These are phyloP conservation scores for Temnothorax rugatulus DNA, from an alignment of 2,888 invertebrate genomes.

Conservation along the genomic window DNA sequence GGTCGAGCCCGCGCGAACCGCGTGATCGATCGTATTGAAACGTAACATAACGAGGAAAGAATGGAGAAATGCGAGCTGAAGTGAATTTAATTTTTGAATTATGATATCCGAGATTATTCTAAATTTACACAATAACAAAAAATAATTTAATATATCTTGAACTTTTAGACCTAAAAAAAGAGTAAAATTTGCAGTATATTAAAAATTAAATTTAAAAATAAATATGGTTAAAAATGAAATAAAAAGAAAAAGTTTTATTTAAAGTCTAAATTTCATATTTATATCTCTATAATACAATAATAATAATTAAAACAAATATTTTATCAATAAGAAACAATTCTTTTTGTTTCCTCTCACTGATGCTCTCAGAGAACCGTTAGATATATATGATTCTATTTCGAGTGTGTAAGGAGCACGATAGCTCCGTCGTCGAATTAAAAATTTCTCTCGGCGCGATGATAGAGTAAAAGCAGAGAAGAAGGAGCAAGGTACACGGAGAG, in stretches of 20 bases:
- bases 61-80: not conserved
- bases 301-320: not conserved
- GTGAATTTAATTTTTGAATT: conserved; percentile 6
- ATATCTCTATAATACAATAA: not conserved
- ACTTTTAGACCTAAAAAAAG: not conserved
- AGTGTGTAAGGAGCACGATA: conserved; percentile 17
- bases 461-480: conserved; percentile 14
- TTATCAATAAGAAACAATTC: not conserved
- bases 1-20: conserved; percentile 40
- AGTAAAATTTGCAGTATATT: not conserved
- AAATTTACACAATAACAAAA: not conserved
- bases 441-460: conserved; percentile 1
- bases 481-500: conserved; percentile 12
- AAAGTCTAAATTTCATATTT: not conserved
- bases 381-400: conserved; percentile 46
- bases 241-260: not conserved
- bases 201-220: not conserved
- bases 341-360: not conserved
- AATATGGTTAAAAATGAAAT: not conserved
- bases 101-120: not conserved
- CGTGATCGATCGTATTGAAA: conserved; percentile 22
- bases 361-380: not conserved
- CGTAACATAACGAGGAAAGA: not conserved
- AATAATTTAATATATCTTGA: not conserved
- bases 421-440: conserved; percentile 58